phyloP scores from a whole-genome alignment of 2,113 vertebrate genomes.

The Melanerpes aurifrons region DNA sequence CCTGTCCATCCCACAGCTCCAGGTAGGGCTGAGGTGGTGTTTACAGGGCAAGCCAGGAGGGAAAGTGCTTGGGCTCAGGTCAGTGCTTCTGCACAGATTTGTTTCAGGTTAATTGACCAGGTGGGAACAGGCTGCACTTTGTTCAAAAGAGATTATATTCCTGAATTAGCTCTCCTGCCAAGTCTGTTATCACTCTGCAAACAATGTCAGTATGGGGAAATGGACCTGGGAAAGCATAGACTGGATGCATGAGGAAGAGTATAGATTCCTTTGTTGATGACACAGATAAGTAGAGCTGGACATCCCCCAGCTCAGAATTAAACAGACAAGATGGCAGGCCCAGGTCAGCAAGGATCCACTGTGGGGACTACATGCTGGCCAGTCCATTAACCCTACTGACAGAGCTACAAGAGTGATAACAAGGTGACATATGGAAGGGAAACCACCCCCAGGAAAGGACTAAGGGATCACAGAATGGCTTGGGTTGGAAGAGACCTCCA shows the following conservation, averaged over 20 bases:
- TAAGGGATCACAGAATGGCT: neutral
- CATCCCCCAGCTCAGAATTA: neutral
- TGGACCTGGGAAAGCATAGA: slow-evolving; percentile 46
- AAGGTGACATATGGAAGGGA: neutral
- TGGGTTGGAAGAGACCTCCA: too few relatives aligned
- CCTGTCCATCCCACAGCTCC: neutral
- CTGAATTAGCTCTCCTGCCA: slow-evolving; percentile 63
- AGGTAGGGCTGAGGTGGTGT: neutral
- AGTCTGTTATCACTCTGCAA: slow-evolving; percentile 63
- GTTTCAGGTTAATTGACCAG: slow-evolving; percentile 65
- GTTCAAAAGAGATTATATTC: slow-evolving; percentile 54
- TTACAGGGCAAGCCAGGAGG: neutral
- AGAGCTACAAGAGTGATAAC: neutral
- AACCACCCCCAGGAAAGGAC: neutral
- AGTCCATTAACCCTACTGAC: neutral
- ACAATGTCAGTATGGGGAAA: slow-evolving; percentile 66
- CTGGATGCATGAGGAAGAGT: slow-evolving; percentile 40
- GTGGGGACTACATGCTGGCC: neutral
- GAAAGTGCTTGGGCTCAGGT: slow-evolving; percentile 47
- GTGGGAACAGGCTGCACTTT: slow-evolving; percentile 60
- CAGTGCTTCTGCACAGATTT: slow-evolving; percentile 58
- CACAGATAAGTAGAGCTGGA: slow-evolving; percentile 44
- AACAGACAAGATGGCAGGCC: neutral
- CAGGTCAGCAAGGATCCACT: neutral
- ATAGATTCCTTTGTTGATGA: slow-evolving; percentile 42